These are phyloP conservation scores for Idaea straminata DNA, from an alignment of 2,888 invertebrate genomes.

Conservation along the genomic window DNA sequence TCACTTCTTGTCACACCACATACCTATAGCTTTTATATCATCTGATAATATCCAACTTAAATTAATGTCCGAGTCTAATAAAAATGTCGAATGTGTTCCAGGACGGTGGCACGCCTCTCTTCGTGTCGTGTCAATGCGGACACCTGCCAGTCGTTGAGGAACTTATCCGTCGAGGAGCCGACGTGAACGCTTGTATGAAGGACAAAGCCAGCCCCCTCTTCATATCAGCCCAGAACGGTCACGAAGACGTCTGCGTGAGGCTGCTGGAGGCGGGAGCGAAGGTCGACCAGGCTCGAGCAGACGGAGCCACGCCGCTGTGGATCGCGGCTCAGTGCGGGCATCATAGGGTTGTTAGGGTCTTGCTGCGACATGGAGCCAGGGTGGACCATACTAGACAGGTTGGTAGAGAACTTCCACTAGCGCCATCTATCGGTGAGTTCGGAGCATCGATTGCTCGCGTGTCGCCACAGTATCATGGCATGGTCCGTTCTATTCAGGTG, in stretches of 20 bases:
- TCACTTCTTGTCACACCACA: too few species aligned
- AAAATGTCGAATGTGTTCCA: conserved; percentile 45
- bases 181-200: conserved; percentile 92
- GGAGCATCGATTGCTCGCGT: too few species aligned
- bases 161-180: conserved; percentile 89
- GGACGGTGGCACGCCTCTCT: conserved; percentile 97
- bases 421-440: neutral
- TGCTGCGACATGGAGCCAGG: conserved; percentile 88
- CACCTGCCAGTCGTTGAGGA: conserved; percentile 93
- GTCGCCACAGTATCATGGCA: too few species aligned
- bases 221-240: conserved; percentile 96
- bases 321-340: conserved; percentile 98
- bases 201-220: conserved; percentile 95
- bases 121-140: conserved; percentile 95
- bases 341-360: conserved; percentile 86
- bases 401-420: conserved; percentile 37
- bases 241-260: conserved; percentile 86
- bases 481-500: too few species aligned
- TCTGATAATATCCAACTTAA: neutral
- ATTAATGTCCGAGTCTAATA: too few species aligned
- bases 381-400: conserved; percentile 91
- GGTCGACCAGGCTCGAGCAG: conserved; percentile 87
- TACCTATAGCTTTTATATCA: too few species aligned
- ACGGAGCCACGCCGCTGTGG: conserved; percentile 95
- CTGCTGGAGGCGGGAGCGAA: conserved; percentile 87